Base-by-base conservation (phyloP, 2,113 vertebrate genomes). In the Corythornis madagascariensis region DNA sequence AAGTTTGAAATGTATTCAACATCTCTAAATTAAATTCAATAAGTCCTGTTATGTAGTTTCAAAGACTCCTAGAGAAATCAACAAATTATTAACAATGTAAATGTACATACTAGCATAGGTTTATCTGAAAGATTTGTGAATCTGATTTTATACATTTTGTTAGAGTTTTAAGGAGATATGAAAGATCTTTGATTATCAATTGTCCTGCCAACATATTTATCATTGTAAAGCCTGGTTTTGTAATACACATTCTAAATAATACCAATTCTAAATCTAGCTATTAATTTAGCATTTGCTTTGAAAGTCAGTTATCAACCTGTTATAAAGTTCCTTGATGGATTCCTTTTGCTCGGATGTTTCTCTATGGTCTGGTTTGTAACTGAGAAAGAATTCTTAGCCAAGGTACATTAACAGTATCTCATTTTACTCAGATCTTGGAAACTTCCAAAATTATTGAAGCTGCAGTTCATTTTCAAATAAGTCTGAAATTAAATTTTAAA, bases 281-380 rank as follows among this genome's bases (percentile, higher is more conserved):
- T 56, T 96, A 90, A 86, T 87, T 95, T 81, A 71, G 74, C 56
- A 38, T 11, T 80, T 89, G 55, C 20, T 89, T 56, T 94, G 65
- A 77, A 87, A 79, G 95, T 42, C 33, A 83, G 22, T 80, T 80
- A 80, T 50, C 52, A 91, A 70, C 56, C 38, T 63, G 35, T 35
- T 13, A 64, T 24, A 65, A 83, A 57, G 9, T 43, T 88, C 55
- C 28, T 93, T 79, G 14, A 9, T 72, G 42, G 16, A 61, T 82
- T 90, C 45, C 18, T 77, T 69, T 83, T 29, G 8, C 6, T 19
- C 24, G 47, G 11, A 53, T 4, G 1, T 53, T 66, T 60, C 9
- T 61, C 64, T 66, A 16, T 1, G 1, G 5, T 42, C 15, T 24
- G 29, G 12, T 17, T 84, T 91, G 17, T 77, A 80, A 66, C 15